Evolutionary conservation across 35 echinoderm and acorn worm species (phyloP).

Genomic region (Strongylocentrotus purpuratus): DNA sequence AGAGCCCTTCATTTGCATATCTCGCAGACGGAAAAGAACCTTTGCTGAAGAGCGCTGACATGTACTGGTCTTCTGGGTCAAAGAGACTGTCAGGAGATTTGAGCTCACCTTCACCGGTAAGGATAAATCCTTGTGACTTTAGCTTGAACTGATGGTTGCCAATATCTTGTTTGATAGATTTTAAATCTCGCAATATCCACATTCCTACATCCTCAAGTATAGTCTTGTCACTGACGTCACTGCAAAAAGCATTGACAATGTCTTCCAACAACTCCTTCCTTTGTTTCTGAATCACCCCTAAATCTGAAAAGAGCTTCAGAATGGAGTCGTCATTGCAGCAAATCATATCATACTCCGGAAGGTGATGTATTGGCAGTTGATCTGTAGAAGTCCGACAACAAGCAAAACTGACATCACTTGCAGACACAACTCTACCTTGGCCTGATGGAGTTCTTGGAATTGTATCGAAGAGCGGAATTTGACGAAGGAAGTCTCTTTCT

Average conservation of each 20-base stretch:
- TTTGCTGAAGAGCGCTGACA: not conserved
- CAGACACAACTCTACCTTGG: not conserved
- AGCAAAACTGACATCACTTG: not conserved
- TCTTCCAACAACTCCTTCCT: not conserved
- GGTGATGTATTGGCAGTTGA: not conserved
- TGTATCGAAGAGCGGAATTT: constrained; percentile 4
- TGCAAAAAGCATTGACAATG: not conserved
- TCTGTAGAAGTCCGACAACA: not conserved
- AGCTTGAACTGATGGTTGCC: not conserved
- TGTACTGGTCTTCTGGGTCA: not conserved
- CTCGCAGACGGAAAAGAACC: not conserved
- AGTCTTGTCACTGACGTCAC: not conserved
- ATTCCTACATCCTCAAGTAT: not conserved
- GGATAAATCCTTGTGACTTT: not conserved
- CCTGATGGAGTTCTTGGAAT: not conserved
- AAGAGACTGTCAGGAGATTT: not conserved
- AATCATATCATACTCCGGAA: not conserved
- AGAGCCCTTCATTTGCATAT: not conserved
- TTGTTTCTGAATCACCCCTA: not conserved
- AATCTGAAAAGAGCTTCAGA: not conserved
- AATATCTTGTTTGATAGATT: constrained; percentile 13
- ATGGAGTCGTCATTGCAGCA: not conserved
- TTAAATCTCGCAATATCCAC: constrained; percentile 7
- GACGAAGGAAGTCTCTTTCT: not conserved
- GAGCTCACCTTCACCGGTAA: not conserved